phyloP scores from a whole-genome alignment of 2,113 vertebrate species.

The Lota lota region DNA sequence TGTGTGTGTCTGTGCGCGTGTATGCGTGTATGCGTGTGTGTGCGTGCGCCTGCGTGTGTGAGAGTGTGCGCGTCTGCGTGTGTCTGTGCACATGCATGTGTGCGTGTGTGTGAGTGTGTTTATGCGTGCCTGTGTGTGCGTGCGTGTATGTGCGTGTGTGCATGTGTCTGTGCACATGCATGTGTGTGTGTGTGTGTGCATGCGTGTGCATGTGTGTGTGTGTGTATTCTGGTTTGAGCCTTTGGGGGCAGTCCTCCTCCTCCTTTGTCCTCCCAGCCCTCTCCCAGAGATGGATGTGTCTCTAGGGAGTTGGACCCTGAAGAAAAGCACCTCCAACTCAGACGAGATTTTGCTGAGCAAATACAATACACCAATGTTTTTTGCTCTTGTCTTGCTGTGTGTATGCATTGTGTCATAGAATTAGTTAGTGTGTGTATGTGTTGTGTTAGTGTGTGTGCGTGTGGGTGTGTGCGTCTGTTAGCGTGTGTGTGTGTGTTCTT shows the following conservation, averaged over 20 bases:
- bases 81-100: too few relatives aligned
- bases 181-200: slow-evolving; percentile 15
- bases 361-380: slow-evolving; percentile 63
- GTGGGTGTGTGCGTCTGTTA: background rate
- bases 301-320: slow-evolving; percentile 67
- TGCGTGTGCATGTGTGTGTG: slow-evolving; percentile 23
- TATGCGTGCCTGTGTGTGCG: slow-evolving; percentile 25
- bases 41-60: too few relatives aligned
- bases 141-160: slow-evolving; percentile 59
- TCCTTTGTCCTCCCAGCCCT: slow-evolving; percentile 67
- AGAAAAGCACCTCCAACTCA: slow-evolving; percentile 72
- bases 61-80: too few relatives aligned
- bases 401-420: slow-evolving; percentile 6
- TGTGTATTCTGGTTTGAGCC: slow-evolving; percentile 43
- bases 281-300: slow-evolving; percentile 75
- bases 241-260: slow-evolving; percentile 57
- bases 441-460: slow-evolving; percentile 16
- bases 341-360: slow-evolving; percentile 80
- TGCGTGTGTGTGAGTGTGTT: too few relatives aligned
- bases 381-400: slow-evolving; percentile 15
- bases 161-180: slow-evolving; percentile 17
- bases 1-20: too few relatives aligned
- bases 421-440: slow-evolving; percentile 48
- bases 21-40: too few relatives aligned
- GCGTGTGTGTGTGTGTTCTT: background rate